Evolutionary conservation across 2,797 vertebrate genomes (phyloP).

Genomic region (Coilia nasus): DNA sequence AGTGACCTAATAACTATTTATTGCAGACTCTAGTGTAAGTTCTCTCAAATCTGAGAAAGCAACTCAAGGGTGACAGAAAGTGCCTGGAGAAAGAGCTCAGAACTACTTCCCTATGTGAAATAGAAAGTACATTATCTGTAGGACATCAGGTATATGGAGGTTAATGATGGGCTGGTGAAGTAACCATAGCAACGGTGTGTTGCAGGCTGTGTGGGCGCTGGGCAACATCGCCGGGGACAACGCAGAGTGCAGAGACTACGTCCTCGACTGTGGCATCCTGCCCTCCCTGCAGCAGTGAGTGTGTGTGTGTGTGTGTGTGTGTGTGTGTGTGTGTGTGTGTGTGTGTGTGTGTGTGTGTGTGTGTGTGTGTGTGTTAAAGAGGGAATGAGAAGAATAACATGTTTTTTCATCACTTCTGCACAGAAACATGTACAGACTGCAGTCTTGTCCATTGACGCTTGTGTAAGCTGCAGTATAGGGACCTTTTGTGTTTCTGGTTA

Average conservation of each 20-base stretch:
- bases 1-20: no score
- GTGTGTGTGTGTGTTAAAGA: no score
- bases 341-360: no score
- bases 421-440: no score
- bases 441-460: no score
- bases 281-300: slow-evolving; percentile 90
- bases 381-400: no score
- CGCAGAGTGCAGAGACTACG: slow-evolving; percentile 92
- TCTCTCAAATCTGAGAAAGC: neutral
- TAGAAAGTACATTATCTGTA: neutral
- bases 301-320: slow-evolving; percentile 19
- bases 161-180: slow-evolving; percentile 35
- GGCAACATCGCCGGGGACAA: slow-evolving; percentile 94
- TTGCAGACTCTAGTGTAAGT: neutral
- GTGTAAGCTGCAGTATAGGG: neutral
- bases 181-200: slow-evolving; percentile 49
- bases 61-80: neutral
- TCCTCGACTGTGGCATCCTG: slow-evolving; percentile 88
- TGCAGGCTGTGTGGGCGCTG: slow-evolving; percentile 91
- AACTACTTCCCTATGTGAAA: neutral
- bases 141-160: neutral
- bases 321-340: neutral
- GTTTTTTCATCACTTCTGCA: no score
- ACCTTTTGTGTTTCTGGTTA: neutral
- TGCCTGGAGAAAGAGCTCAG: neutral